These are phyloP conservation scores for Syngnathoides biaculeatus DNA, from an alignment of 2,113 vertebrate genomes.

Conservation along the genomic window DNA sequence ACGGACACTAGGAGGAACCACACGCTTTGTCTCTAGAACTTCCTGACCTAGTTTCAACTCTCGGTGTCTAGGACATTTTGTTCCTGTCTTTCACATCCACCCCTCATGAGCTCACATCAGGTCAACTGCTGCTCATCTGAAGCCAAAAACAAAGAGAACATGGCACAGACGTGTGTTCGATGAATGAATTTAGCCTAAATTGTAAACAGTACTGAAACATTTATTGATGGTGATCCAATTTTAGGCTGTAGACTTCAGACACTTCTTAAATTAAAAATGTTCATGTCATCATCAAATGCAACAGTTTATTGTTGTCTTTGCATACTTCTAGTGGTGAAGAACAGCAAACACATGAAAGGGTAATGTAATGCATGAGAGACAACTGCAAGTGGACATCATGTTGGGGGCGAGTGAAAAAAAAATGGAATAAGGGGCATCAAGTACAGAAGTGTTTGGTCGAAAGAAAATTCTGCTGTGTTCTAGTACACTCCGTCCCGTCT, in stretches of 20 bases:
- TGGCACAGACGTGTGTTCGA: too few species aligned
- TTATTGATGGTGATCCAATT: background rate
- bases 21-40: constrained; percentile 43
- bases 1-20: constrained; percentile 66
- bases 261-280: background rate
- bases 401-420: background rate
- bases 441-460: background rate
- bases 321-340: too few species aligned
- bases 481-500: constrained; percentile 3
- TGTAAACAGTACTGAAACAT: constrained; percentile 1
- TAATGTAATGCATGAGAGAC: background rate
- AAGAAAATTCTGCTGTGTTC: constrained; percentile 8
- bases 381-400: background rate
- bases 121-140: constrained; percentile 40
- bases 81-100: constrained; percentile 59
- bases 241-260: background rate
- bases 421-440: background rate
- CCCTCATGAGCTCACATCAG: constrained; percentile 50
- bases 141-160: constrained; percentile 15
- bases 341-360: background rate
- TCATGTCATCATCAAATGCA: background rate
- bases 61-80: constrained; percentile 71
- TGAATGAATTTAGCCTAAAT: too few species aligned
- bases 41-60: constrained; percentile 65
- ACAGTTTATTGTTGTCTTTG: background rate